Conservation (phyloP, 2,888 invertebrate genomes). For the Athripsodes cinereus region DNA sequence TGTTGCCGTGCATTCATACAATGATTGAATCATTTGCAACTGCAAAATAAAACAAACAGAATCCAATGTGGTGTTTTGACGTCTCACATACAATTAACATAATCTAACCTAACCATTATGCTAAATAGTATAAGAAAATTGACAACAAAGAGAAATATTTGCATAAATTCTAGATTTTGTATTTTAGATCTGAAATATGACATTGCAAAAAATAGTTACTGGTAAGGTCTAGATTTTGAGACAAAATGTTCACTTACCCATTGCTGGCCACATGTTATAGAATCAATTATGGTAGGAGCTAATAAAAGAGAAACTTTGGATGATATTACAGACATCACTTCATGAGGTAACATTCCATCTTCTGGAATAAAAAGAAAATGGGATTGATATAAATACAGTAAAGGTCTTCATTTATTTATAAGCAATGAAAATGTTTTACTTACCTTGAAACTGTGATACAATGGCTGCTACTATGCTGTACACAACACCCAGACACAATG, state of each 20-base stretch:
- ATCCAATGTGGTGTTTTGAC: background rate
- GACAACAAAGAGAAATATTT: background rate
- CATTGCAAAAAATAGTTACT: too few species aligned
- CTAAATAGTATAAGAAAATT: too few species aligned
- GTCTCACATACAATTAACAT: background rate
- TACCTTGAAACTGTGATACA: slow-evolving; percentile 44
- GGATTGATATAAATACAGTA: too few species aligned
- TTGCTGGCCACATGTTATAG: slow-evolving; percentile 43
- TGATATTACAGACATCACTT: slow-evolving; percentile 38
- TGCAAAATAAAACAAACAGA: slow-evolving; percentile 30
- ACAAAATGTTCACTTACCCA: slow-evolving; percentile 39
- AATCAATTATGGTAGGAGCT: slow-evolving; percentile 42
- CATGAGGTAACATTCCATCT: slow-evolving; percentile 42
- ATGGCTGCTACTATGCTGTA: slow-evolving; percentile 43
- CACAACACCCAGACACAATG: slow-evolving; percentile 37
- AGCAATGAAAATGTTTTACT: too few species aligned
- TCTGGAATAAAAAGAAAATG: slow-evolving; percentile 34
- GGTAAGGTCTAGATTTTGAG: too few species aligned
- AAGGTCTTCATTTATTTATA: too few species aligned
- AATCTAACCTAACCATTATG: too few species aligned
- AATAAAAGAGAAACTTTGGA: slow-evolving; percentile 41
- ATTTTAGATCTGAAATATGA: background rate
- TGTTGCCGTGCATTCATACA: slow-evolving; percentile 42
- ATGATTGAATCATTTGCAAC: slow-evolving; percentile 44
- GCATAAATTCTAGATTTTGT: background rate